Evolutionary conservation across 2,888 invertebrate genomes (phyloP), one percentile per base, ranked within the genome.

Genomic region (Agrotis clavis): DNA sequence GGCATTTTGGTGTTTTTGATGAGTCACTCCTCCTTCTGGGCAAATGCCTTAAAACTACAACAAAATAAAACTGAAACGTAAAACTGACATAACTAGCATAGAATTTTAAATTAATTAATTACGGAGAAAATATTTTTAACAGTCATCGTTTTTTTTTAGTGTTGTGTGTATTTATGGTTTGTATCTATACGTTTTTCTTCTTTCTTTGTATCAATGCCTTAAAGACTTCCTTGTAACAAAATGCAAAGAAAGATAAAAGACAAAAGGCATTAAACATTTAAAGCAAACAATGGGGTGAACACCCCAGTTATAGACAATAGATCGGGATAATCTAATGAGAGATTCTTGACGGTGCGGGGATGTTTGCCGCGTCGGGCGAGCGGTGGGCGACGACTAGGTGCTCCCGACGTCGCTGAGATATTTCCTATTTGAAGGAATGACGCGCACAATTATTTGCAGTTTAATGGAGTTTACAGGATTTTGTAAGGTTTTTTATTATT

Each of bases 271-370:
- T 69, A 30, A 54, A 81, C 64, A 56, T 19, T 48, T 66, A 21
- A 66, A 59, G 16, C 64, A 73, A 67, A 77, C 83, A 82, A 81
- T 84, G 61, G 74, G 71, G 82, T 70, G 61, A 67, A 65, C 54
- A 54, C 30, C 56, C 76, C 75, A 59, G 51, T 67, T 74, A 82
- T 79, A 86, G 84, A 87, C 86, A 85, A 86, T 86, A 73, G 82
- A 67, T 59, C 68, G 65, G 73, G 66, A 78, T 84, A 84, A 81
- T 76, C 76, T 84, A 82, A 79, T 84, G 79, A 75, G 78, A 76
- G 73, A 86, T 87, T 87, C 79, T 74, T 77, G 66, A 62, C 66
- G 63, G 69, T 71, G 71, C 71, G 48, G 57, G 60, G 74, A 87
- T 79, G 70, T 62, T 82, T 78, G 77, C 61, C 85, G 82, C 60